Base-by-base conservation (phyloP, 2,888 invertebrate genomes). In the Hypomecis punctinalis region DNA sequence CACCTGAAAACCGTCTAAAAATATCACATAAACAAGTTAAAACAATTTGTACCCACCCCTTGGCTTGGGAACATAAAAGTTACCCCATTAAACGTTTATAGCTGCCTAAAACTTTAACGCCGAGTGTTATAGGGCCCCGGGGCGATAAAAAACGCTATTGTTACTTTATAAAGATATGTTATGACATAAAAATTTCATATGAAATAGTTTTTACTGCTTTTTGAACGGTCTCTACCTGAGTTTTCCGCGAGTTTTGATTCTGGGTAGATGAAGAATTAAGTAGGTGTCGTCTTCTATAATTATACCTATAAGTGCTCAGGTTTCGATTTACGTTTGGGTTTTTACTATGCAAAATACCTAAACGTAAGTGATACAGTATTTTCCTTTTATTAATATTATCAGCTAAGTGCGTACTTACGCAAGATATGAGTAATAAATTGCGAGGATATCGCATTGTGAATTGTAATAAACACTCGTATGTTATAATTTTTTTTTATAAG, bases 11-110 rank as follows among this genome's bases (percentile, higher is more conserved):
- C 51, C 61, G 52, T 54, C 60, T 6, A 37, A 49, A 61, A 66
- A 68, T 52, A 56, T 9, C 61, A 62, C 60, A 63, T 63, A 52
- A 56, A 69, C 70, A 76, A 74, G 59, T 69, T 69, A 65, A 79
- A 81, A 79, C 73, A 78, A 77, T 80, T 77, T 75, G 77, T 73
- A 66, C 69, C 67, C 61, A 64, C 70, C 71, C 82, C 74, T 63
- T 65, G 74, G 74, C 76, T 76, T 75, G 77, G 77, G 78, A 78
- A 86, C 86, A 85, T 87, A 86, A 88, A 88, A 88, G 81, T 87
- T 86, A 85, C 85, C 89, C 91, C 83, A 90, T 91, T 89, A 91
- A 91, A 88, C 81, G 83, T 91, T 91, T 90, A 90, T 87, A 83
- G 66, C 76, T 76, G 77, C 75, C 80, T 80, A 81, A 78, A 84